Evolutionary conservation across 1,140 invertebrate genomes (phyloP).

Genomic region (Gryon sp.): DNA sequence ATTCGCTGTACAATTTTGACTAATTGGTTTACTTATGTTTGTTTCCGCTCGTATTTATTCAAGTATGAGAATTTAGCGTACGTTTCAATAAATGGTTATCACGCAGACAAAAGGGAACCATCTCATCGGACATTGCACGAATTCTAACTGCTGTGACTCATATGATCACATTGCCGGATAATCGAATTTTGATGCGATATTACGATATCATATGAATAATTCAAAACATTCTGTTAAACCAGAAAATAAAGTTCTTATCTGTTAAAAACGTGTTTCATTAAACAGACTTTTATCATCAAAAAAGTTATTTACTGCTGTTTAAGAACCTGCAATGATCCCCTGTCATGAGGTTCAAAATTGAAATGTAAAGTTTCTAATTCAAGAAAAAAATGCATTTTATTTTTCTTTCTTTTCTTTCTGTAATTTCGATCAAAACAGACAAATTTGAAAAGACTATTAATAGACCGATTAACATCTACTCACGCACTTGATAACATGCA

Average conservation of each 20-base stretch:
- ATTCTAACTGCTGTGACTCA: conserved; percentile 27
- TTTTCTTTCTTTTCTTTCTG: no score
- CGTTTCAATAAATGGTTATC: conserved; percentile 38
- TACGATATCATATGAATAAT: conserved; percentile 35
- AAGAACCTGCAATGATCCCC: no score
- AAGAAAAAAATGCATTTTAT: no score
- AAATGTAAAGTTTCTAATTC: no score
- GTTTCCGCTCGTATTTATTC: conserved; percentile 1
- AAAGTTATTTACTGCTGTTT: no score
- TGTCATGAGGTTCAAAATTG: no score
- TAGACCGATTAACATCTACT: no score
- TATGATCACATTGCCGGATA: conserved; percentile 29
- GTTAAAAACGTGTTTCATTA: conserved; percentile 35
- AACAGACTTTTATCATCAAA: conserved; percentile 33
- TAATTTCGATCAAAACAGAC: no score
- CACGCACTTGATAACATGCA: no score
- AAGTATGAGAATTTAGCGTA: conserved; percentile 18
- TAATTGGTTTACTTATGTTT: conserved; percentile 27
- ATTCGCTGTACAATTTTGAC: background rate
- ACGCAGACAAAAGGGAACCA: conserved; percentile 28
- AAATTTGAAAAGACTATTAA: no score
- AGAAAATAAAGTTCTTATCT: conserved; percentile 14
- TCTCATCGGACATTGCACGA: conserved; percentile 10
- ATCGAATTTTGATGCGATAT: conserved; percentile 30
- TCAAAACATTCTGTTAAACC: conserved; percentile 20